Evolutionary conservation across 2,888 invertebrate species (phyloP).

Genomic region (Meloe dianella): DNA sequence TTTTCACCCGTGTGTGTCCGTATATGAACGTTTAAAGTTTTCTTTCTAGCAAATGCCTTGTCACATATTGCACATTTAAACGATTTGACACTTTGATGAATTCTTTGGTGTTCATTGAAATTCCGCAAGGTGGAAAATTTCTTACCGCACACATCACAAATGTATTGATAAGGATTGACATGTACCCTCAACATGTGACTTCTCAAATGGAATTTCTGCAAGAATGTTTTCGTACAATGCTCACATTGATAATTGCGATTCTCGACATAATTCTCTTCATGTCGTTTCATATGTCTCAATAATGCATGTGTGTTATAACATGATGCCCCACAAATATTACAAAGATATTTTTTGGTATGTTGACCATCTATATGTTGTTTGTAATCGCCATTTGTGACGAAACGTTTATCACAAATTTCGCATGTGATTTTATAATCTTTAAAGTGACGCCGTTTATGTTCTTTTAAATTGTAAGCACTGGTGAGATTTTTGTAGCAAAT

Average conservation of each 20-base stretch:
- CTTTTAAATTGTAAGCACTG: constrained; percentile 51
- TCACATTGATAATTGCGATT: constrained; percentile 14
- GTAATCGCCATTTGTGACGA: constrained; percentile 46
- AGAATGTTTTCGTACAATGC: constrained; percentile 9
- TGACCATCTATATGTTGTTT: background rate
- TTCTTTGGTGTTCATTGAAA: constrained; percentile 35
- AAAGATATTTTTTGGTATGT: background rate
- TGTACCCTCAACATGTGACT: background rate
- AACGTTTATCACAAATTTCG: constrained; percentile 43
- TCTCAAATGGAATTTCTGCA: background rate
- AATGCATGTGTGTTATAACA: background rate
- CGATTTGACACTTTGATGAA: constrained; percentile 26
- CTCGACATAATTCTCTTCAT: background rate
- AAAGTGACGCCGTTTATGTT: constrained; percentile 63
- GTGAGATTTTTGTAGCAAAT: constrained; percentile 64
- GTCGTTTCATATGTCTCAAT: background rate
- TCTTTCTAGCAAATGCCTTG: constrained; percentile 42
- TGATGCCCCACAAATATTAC: background rate
- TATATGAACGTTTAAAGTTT: constrained; percentile 32
- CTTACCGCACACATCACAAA: constrained; percentile 46
- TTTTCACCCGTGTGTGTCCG: constrained; percentile 48
- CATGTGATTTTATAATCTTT: constrained; percentile 64
- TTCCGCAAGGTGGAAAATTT: constrained; percentile 34
- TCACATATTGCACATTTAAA: constrained; percentile 35
- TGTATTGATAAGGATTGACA: constrained; percentile 15